Conservation (phyloP, 1,140 invertebrate genomes). For the Drosophila murphyi region DNA sequence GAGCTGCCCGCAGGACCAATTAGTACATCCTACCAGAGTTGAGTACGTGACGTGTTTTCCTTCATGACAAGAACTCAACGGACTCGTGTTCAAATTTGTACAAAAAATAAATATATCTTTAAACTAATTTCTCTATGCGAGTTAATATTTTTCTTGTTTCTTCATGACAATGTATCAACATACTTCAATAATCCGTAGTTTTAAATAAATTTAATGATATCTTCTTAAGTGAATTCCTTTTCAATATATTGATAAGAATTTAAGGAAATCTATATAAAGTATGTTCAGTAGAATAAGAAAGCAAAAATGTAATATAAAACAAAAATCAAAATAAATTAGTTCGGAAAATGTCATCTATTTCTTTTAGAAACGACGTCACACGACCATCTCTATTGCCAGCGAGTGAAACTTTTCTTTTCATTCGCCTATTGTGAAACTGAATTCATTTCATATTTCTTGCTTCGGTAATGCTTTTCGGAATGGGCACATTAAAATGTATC, state of each 20-base stretch:
- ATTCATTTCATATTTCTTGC: conserved; percentile 21
- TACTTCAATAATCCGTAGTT: too few species aligned
- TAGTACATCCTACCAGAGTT: conserved; percentile 55
- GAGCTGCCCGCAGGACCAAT: conserved; percentile 52
- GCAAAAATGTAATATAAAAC: background rate
- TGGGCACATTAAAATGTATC: conserved; percentile 68
- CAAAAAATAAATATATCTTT: too few species aligned
- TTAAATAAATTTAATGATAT: too few species aligned
- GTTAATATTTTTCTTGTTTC: too few species aligned
- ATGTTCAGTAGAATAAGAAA: too few species aligned
- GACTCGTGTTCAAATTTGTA: background rate
- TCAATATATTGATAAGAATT: too few species aligned
- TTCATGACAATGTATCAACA: too few species aligned
- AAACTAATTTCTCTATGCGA: too few species aligned
- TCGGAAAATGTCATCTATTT: too few species aligned
- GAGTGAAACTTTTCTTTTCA: background rate
- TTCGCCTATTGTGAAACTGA: conserved; percentile 13
- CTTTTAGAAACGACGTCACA: background rate
- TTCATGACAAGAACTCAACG: background rate
- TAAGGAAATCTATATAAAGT: too few species aligned
- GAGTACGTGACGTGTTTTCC: background rate
- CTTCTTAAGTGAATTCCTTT: too few species aligned
- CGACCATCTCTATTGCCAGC: background rate
- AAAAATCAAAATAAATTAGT: too few species aligned
- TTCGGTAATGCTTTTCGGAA: conserved; percentile 47